Percentiles rank a stretch among this genome's conserved stretches.
phyloP scores from a whole-genome alignment of 1,140 invertebrate genomes.

The Drosophila watanabei region DNA sequence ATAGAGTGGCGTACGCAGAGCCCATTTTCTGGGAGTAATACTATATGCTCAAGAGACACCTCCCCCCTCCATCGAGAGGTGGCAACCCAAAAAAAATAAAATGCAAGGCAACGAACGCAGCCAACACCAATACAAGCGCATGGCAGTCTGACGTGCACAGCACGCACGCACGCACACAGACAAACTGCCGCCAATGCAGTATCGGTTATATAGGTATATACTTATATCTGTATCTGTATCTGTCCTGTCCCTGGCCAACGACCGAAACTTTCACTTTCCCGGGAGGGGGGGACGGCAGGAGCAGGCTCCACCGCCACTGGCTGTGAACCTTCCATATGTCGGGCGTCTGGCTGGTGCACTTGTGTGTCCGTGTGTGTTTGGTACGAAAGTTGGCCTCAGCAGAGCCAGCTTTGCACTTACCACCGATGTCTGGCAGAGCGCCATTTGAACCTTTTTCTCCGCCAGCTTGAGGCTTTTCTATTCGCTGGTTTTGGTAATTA shows the following conservation, averaged over 20 bases:
- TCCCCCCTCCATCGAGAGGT: neutral
- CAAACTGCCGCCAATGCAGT: conserved; percentile 45
- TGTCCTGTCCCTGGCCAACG: conserved; percentile 1
- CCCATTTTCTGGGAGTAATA: conserved; percentile 3
- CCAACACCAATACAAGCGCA: conserved; percentile 9
- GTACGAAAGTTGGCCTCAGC: neutral
- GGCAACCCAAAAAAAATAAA: conserved; percentile 11
- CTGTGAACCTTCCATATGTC: conserved; percentile 47
- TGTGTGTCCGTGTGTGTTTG: neutral
- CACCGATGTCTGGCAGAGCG: conserved; percentile 84
- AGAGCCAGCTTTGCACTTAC: conserved; percentile 49
- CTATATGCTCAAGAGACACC: neutral
- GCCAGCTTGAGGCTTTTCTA: conserved; percentile 75
- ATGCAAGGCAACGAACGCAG: conserved; percentile 41
- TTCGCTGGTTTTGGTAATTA: conserved; percentile 20
- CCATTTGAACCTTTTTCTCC: conserved; percentile 83
- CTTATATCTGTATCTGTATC: neutral
- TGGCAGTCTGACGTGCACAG: conserved; percentile 12
- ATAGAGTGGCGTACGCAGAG: conserved; percentile 23
- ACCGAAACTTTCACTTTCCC: conserved; percentile 71
- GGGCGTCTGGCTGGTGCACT: conserved; percentile 15
- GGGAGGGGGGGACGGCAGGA: neutral
- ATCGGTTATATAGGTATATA: conserved; percentile 19
- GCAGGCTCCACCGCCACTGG: conserved; percentile 13
- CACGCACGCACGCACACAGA: conserved; percentile 13